Base-by-base conservation (phyloP, 2,888 invertebrate species). In the Octonoba sinensis region DNA sequence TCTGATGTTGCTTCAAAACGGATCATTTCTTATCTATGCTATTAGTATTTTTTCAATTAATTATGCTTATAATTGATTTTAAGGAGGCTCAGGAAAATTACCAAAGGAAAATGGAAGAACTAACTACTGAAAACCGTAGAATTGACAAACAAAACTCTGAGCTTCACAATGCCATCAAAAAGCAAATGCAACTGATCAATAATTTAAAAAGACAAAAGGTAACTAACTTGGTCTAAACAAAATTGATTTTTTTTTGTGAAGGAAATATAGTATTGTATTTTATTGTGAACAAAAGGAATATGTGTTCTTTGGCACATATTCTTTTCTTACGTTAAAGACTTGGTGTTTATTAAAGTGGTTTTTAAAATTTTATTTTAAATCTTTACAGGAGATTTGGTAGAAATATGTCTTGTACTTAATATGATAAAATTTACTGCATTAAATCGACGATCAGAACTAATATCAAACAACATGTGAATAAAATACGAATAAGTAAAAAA, bases 121-220 rank as follows among this genome's bases (percentile, higher is more conserved):
- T 89, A 62, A 22, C 87, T 72, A 85, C 87, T 4, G 89, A 89
- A 70, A 89, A 89, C 84, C 88, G 88, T 67, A 67, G 87, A 24
- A 86, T 89, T 54, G 88, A 89, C 78, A 89, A 89, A 85, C 89
- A 89, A 87, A 89, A 89, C 84, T 87, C 87, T 73, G 89, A 89
- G 84, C 85, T 89, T 46, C 88, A 89, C 87, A 86, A 88, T 15
- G 89, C 88, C 4, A 89, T 89, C 77, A 89, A 89, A 84, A 89
- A 89, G 85, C 89, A 89, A 81, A 86, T 89, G 74, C 89, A 89
- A 84, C 86, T 89, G 4, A 89, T 89, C 74, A 89, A 89, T 83
- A 87, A 89, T 47, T 86, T 89, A 1, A 89, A 89, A 84, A 85
- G 88, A 83, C 89, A 89, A 84, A 89, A 89, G 87, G 89, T 89